A percentile compares a stretch with the other conserved stretches of the same genome.
These are phyloP conservation scores for Drosophila meridiana DNA, from an alignment of 2,888 invertebrate species.

Conservation along the genomic window DNA sequence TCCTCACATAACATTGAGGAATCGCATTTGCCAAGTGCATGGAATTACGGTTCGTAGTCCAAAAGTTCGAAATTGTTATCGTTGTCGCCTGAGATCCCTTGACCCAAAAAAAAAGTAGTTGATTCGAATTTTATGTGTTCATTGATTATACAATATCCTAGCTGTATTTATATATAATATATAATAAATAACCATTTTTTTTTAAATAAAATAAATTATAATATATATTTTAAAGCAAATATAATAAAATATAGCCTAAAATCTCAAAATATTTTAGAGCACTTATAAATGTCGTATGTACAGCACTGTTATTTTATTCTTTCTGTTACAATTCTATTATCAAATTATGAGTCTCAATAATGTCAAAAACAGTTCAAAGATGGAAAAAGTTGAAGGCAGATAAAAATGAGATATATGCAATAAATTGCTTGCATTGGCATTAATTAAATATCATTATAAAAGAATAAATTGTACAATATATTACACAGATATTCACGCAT, in stretches of 20 bases:
- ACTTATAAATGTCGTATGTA: no score
- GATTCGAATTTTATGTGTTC: no score
- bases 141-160: no score
- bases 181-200: background rate
- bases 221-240: background rate
- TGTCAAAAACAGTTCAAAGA: background rate
- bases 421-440: no score
- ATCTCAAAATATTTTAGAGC: background rate
- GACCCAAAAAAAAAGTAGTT: background rate
- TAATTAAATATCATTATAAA: background rate
- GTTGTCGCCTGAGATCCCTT: slow-evolving; percentile 39
- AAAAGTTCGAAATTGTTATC: slow-evolving; percentile 29
- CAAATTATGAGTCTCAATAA: background rate
- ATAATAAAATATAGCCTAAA: background rate
- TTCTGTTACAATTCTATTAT: background rate
- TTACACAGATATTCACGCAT: no score
- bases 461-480: no score
- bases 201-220: background rate
- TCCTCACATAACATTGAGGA: background rate
- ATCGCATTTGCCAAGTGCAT: slow-evolving; percentile 19
- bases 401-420: no score
- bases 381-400: no score
- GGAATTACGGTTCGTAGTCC: background rate
- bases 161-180: background rate
- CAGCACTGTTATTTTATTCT: no score